phyloP scores from a whole-genome alignment of 2,888 invertebrate genomes.

The Euclidia mi region DNA sequence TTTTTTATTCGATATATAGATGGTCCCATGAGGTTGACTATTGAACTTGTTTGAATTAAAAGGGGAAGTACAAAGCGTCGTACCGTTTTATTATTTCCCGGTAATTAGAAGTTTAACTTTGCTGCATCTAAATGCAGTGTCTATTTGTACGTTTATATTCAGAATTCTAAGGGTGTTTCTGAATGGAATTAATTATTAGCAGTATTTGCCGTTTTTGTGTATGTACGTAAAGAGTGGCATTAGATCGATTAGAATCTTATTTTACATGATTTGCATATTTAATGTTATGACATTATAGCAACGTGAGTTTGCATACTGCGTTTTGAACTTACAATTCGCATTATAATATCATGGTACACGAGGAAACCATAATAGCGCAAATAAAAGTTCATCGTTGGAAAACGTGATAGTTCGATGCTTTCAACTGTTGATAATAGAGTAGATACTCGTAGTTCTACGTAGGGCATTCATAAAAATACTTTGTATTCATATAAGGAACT shows the following conservation, averaged over 20 bases:
- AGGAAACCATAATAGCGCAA: conserved; percentile 35
- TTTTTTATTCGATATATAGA: conserved; percentile 51
- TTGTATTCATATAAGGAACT: too few relatives aligned
- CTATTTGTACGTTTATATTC: neutral
- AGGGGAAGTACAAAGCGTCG: conserved; percentile 41
- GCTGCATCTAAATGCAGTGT: conserved; percentile 19
- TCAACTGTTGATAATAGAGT: conserved; percentile 29
- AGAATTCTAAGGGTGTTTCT: too few relatives aligned
- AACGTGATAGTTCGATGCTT: conserved; percentile 51
- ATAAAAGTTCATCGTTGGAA: conserved; percentile 46
- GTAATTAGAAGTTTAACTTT: conserved; percentile 43
- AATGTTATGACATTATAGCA: conserved; percentile 50
- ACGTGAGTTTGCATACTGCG: conserved; percentile 36
- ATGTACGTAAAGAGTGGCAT: conserved; percentile 21
- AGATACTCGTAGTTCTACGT: neutral
- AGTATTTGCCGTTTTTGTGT: conserved; percentile 19
- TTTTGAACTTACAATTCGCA: conserved; percentile 34
- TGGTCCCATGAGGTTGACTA: conserved; percentile 42
- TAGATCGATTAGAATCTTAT: conserved; percentile 39
- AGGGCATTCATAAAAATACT: neutral
- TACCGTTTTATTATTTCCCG: conserved; percentile 41
- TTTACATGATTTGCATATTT: conserved; percentile 45
- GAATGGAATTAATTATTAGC: too few relatives aligned
- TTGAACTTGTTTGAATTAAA: conserved; percentile 55
- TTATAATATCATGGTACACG: conserved; percentile 23